These are phyloP conservation scores for Triops cancriformis DNA, from an alignment of 1,140 invertebrate genomes.

Conservation along the genomic window DNA sequence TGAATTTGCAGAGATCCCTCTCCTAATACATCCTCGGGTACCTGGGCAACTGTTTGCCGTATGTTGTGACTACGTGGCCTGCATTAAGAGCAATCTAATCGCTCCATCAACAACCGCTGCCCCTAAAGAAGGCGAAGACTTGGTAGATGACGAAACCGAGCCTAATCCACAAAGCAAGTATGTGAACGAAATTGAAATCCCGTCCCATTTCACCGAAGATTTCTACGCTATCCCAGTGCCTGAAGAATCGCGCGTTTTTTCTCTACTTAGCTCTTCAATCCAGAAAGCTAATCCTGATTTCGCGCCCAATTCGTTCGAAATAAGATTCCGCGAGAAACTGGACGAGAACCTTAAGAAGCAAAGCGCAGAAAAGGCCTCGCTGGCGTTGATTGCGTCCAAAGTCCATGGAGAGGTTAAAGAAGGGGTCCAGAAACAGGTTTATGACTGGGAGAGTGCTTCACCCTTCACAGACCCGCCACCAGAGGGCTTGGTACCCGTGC, in stretches of 20 bases:
- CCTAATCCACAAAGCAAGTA: background rate
- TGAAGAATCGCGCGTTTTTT: slow-evolving; percentile 3
- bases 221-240: slow-evolving; percentile 6
- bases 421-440: background rate
- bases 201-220: slow-evolving; percentile 14
- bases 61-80: slow-evolving; percentile 17
- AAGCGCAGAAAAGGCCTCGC: background rate
- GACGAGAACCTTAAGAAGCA: slow-evolving; percentile 9
- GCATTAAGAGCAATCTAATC: background rate
- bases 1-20: slow-evolving; percentile 15
- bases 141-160: background rate
- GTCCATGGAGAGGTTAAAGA: background rate
- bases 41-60: background rate
- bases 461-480: background rate
- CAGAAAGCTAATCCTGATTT: slow-evolving; percentile 11
- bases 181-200: slow-evolving; percentile 15
- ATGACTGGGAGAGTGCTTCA: slow-evolving; percentile 14
- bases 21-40: background rate
- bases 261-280: background rate
- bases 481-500: background rate
- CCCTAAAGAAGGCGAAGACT: background rate
- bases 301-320: background rate
- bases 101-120: background rate
- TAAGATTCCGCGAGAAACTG: background rate
- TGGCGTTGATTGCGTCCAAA: background rate